Percentiles rank a stretch among this genome's conserved stretches.
These are phyloP conservation scores for Abramis brama DNA, from an alignment of 2,113 vertebrate species.

Conservation along the genomic window DNA sequence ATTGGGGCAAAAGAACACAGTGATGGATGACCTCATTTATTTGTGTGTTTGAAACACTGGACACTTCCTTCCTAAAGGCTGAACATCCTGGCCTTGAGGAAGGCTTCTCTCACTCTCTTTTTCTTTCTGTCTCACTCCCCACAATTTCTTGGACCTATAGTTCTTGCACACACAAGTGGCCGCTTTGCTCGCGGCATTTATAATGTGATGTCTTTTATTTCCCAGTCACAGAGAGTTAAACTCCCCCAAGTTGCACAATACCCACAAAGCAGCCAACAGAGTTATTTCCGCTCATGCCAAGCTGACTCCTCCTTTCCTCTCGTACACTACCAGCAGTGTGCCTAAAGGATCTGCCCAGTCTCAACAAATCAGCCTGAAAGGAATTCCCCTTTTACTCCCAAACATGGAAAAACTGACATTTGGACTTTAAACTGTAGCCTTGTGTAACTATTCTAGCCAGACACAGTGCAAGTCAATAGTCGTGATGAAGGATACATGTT, in stretches of 20 bases:
- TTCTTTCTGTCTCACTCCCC: not conserved
- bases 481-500: too few species aligned
- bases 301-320: conserved; percentile 21
- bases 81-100: conserved; percentile 58
- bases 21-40: conserved; percentile 67
- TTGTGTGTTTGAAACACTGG: conserved; percentile 46
- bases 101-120: conserved; percentile 35
- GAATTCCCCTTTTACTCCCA: conserved; percentile 27
- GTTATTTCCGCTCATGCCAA: conserved; percentile 20
- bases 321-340: conserved; percentile 6
- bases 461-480: not conserved
- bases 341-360: conserved; percentile 16
- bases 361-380: conserved; percentile 34
- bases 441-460: not conserved
- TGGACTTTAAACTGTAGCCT: conserved; percentile 27
- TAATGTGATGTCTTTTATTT: conserved; percentile 28
- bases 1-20: conserved; percentile 22
- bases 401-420: conserved; percentile 29
- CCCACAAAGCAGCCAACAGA: not conserved
- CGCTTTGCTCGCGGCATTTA: not conserved
- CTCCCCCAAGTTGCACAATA: not conserved
- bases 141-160: not conserved
- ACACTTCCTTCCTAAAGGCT: conserved; percentile 54
- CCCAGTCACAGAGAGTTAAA: not conserved
- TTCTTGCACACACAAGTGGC: not conserved